Evolutionary conservation across 2,113 vertebrate genomes (phyloP), one percentile per base, ranked within the genome.

Genomic region (Cacatua alba): DNA sequence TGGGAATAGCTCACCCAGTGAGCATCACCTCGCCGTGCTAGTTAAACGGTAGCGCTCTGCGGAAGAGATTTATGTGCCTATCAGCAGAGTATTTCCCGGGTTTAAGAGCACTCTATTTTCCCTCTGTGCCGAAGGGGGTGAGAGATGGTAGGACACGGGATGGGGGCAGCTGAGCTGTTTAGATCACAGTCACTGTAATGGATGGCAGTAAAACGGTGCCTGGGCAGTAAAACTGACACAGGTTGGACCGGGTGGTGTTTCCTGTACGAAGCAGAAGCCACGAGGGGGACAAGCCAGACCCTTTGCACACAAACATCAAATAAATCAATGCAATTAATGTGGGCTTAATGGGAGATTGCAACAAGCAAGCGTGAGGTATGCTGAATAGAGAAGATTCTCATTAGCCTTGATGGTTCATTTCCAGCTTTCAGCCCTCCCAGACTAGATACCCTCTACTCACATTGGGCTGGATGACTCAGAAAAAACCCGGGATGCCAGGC

Each of bases 281-380:
- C 24, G 10, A 19, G 49, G 9, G 29, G 11, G 10, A 2, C 44
- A 3, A 18, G 19, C 17, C 33, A 10, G 33, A 17, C n/a, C 23
- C 23, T 74, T 33, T 35, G 53, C 62, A 10, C 53, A 4, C 35
- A 53, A 43, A 5, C 71, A 64, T 35, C 57, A 9, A 62, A 64
- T 68, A 92, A 95, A 97, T 95, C 75, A 94, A 52, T 89, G 86
- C 87, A 11, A 87, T 71, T 81, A 87, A 51, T 33, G 25, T 7
- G 52, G 29, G 67, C 65, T 93, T 31, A 57, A 64, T 43, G 92
- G 94, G 79, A 20, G 23, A 80, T 49, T 57, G 94, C 81, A 91
- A 74, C 81, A 63, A 70, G 11, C 17, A 5, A 60, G 67, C 9
- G 8, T 17, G 87, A 75, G 84, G 71, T 25, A 20, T 6, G 51